Conservation (phyloP, 1,140 invertebrate species). For the Odontomachus brunneus region DNA sequence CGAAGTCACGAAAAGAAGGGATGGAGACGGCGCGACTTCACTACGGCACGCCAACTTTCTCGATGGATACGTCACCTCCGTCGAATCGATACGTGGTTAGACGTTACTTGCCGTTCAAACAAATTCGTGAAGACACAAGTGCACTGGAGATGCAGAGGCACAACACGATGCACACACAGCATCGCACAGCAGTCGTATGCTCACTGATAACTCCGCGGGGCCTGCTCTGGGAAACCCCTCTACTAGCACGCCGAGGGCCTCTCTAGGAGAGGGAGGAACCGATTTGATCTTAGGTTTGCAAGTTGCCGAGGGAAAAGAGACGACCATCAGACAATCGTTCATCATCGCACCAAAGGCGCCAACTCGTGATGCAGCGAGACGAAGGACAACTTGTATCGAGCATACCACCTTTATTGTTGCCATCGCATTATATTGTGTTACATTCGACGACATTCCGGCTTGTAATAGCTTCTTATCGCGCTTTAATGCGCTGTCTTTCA, state of each 20-base stretch:
- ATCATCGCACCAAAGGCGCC: constrained; percentile 9
- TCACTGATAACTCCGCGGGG: constrained; percentile 73
- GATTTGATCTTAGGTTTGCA: constrained; percentile 65
- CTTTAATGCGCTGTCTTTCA: background rate
- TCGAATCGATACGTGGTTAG: background rate
- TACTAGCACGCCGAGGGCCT: constrained; percentile 24
- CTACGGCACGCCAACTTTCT: background rate
- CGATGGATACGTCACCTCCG: background rate
- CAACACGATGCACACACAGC: constrained; percentile 61
- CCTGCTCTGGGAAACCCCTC: constrained; percentile 46
- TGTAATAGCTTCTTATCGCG: background rate
- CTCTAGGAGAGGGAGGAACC: constrained; percentile 62
- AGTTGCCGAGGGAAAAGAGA: constrained; percentile 51
- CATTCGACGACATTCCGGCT: background rate
- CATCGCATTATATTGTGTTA: constrained; percentile 28
- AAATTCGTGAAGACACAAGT: constrained; percentile 14
- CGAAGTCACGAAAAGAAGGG: constrained; percentile 9
- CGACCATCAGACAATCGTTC: constrained; percentile 6
- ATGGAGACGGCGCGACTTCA: no score
- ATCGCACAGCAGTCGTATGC: constrained; percentile 70
- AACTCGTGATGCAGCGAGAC: background rate
- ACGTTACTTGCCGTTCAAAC: constrained; percentile 1
- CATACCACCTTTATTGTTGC: background rate
- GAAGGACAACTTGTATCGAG: background rate
- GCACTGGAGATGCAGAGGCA: constrained; percentile 2